phyloP scores from a whole-genome alignment of 1,140 invertebrate species.

The Monomorium pharaonis region DNA sequence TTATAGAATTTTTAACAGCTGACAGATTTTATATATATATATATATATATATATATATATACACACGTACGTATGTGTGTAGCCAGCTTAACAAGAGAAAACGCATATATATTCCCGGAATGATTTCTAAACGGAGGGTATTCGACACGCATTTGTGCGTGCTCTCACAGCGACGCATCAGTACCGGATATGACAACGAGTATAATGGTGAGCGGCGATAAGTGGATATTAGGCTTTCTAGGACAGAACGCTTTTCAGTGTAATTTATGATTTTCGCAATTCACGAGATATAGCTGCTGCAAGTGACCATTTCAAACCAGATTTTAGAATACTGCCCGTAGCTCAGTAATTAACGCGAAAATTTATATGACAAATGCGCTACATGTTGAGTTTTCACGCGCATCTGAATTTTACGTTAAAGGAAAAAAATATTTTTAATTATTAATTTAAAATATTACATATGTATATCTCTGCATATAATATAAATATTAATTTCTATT shows the following conservation, averaged over 20 bases:
- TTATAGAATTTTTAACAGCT: slow-evolving; percentile 18
- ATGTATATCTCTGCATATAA: not conserved
- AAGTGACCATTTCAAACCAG: not conserved
- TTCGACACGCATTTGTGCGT: slow-evolving; percentile 18
- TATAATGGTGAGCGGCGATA: slow-evolving; percentile 46
- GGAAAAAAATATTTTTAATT: not conserved
- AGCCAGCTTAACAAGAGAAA: not conserved
- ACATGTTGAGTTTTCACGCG: not conserved
- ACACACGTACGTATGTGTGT: too few species aligned
- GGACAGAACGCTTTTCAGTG: slow-evolving; percentile 40
- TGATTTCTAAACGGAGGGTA: not conserved
- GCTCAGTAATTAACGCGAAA: slow-evolving; percentile 16
- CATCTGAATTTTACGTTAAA: not conserved
- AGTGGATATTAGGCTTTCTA: slow-evolving; percentile 58
- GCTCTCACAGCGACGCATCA: not conserved
- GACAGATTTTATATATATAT: not conserved
- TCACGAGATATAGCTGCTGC: not conserved
- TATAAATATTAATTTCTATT: not conserved
- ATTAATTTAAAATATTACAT: not conserved
- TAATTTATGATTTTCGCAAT: slow-evolving; percentile 60
- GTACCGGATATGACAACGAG: slow-evolving; percentile 45
- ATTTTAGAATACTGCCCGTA: not conserved
- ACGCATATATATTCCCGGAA: not conserved
- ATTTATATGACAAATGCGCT: not conserved
- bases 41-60: too few species aligned